A percentile compares a stretch with the other conserved stretches of the same genome.
Conservation (phyloP, 1,140 invertebrate genomes). For the Acromyrmex charruanus region DNA sequence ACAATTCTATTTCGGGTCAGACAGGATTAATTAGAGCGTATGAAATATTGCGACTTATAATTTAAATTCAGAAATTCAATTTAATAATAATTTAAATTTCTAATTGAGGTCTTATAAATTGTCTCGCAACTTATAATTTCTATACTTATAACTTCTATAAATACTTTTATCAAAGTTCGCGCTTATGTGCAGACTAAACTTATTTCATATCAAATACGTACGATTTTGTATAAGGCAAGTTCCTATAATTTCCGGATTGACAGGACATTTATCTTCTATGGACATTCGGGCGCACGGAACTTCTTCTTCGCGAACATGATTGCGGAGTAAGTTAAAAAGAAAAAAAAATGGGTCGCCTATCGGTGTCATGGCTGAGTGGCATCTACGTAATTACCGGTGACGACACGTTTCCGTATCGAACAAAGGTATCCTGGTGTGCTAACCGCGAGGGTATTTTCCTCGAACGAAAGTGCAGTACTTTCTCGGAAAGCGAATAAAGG, state of each 20-base stretch:
- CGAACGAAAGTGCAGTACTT: slow-evolving; percentile 41
- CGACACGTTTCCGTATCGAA: slow-evolving; percentile 68
- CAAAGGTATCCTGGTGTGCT: slow-evolving; percentile 47
- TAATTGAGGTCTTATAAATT: background rate
- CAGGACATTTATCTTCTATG: slow-evolving; percentile 44
- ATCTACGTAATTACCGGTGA: slow-evolving; percentile 69
- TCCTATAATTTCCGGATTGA: background rate
- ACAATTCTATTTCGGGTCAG: background rate
- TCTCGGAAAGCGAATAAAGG: slow-evolving; percentile 68
- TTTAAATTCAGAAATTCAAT: background rate
- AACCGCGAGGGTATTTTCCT: slow-evolving; percentile 17
- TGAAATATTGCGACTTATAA: background rate
- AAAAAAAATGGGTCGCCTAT: slow-evolving; percentile 63
- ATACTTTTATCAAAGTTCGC: background rate
- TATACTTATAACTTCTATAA: background rate
- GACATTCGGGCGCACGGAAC: slow-evolving; percentile 33
- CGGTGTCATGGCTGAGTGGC: slow-evolving; percentile 69
- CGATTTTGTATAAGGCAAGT: background rate
- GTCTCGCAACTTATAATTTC: too few relatives aligned
- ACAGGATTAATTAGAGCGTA: background rate
- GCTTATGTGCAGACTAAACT: background rate
- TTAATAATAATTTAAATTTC: background rate
- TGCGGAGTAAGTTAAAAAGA: slow-evolving; percentile 29
- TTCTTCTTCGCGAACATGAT: slow-evolving; percentile 40
- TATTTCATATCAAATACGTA: background rate